Evolutionary conservation across 2,888 invertebrate species (phyloP).

Genomic region (Drosophila nr. medialis): DNA sequence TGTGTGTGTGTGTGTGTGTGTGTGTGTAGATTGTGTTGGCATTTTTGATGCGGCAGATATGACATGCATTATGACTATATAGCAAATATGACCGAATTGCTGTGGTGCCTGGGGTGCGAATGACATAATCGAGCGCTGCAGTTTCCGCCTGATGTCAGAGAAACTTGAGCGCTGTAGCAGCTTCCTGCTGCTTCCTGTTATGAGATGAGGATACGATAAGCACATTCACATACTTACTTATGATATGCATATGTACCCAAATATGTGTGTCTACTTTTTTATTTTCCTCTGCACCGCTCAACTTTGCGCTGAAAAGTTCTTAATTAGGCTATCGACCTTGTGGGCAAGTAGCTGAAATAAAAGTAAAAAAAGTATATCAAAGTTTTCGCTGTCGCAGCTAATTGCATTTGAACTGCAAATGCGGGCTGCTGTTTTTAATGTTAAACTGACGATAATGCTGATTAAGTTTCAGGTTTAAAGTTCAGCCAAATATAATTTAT

Average conservation of each 20-base stretch:
- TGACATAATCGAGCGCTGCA: conserved; percentile 77
- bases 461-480: conserved; percentile 37
- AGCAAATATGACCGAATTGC: conserved; percentile 53
- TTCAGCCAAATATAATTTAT: conserved; percentile 4
- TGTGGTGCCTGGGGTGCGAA: conserved; percentile 43
- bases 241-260: not conserved
- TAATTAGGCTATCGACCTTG: conserved; percentile 59
- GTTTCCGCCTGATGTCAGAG: conserved; percentile 55
- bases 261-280: conserved; percentile 3
- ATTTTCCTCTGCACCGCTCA: conserved; percentile 1
- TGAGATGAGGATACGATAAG: conserved; percentile 43
- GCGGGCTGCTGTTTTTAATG: conserved; percentile 28
- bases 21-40: conserved; percentile 8
- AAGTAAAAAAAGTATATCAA: conserved; percentile 20
- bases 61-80: conserved; percentile 72
- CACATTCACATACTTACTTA: not conserved
- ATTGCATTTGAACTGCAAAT: conserved; percentile 61
- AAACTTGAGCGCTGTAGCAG: conserved; percentile 32
- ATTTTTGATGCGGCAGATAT: conserved; percentile 65
- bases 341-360: conserved; percentile 20
- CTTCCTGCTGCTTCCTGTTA: conserved; percentile 50
- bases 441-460: conserved; percentile 47
- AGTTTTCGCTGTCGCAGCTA: conserved; percentile 54
- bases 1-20: conserved; percentile 3
- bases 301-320: conserved; percentile 48